Evolutionary conservation across 2,797 vertebrate genomes (phyloP), one percentile per base, ranked within the genome.

Genomic region (Xenopus petersii): DNA sequence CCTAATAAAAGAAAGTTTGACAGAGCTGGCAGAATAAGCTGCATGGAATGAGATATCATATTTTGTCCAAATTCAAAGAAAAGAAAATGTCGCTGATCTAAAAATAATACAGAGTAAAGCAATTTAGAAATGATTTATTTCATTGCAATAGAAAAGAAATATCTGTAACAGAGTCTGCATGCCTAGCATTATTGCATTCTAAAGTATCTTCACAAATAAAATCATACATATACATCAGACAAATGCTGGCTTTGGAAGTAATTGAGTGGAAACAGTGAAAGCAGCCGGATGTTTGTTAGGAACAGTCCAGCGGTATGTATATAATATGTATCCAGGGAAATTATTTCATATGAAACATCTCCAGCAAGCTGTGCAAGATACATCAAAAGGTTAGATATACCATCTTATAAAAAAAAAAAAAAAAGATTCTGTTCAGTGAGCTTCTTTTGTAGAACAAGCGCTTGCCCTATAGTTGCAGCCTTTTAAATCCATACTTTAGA

Each of bases 301-400:
- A 33, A 16, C 62, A 62, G 64, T 71, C 75, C 63, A 7, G n/a
- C 17, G 10, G 16, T n/a, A 67, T 49, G n/a, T 73, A 68, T 55
- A 67, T 68, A 73, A 77, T 77, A 73, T 58, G 58, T 73, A 68
- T 33, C 69, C 47, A 17, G 75, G 75, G 75, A 77, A 67, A 77
- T 72, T 61, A 77, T 59, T 55, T 36, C 47, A 71, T 66, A 55
- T 63, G 64, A 72, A 56, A 62, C 63, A 51, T 77, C 69, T 62
- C 30, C 47, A 17, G 54, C 56, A 62, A 46, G 54, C 75, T 42
- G 61, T 62, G 49, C 13, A 36, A 67, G 55, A 55, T 62, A 42
- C 48, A 67, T 71, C 16, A 66, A 67, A 67, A 60, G 54, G 56
- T 60, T 42, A 51, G 58, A 42, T 49, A 26, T 55, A 65, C 26